Conservation (phyloP, 2,113 vertebrate genomes). For the Fukomys damarensis region DNA sequence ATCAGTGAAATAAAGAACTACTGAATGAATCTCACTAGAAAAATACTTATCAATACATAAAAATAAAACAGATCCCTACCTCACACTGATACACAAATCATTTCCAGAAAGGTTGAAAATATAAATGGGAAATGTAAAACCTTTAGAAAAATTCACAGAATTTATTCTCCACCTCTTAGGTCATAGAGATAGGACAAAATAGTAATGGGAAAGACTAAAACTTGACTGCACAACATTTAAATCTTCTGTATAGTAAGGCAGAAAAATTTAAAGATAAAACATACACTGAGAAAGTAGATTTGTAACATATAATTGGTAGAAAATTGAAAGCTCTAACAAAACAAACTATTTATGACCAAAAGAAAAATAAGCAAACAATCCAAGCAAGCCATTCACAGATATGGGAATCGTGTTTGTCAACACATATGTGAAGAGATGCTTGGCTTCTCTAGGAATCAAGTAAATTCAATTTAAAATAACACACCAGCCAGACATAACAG, state of each 20-base stretch:
- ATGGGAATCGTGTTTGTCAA: not conserved
- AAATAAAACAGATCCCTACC: not conserved
- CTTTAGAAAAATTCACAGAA: not conserved
- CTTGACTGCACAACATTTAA: not conserved
- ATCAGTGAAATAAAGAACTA: not conserved
- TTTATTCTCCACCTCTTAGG: not conserved
- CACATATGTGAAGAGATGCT: not conserved
- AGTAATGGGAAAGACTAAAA: not conserved
- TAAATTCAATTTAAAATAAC: conserved; percentile 11
- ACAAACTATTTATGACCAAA: not conserved
- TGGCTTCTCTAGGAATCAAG: not conserved
- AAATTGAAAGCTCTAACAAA: not conserved
- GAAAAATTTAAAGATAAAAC: not conserved
- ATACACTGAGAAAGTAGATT: not conserved
- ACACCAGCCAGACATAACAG: not conserved
- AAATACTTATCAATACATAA: not conserved
- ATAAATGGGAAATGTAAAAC: not conserved
- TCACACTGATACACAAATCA: not conserved
- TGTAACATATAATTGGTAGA: not conserved
- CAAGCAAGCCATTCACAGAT: not conserved
- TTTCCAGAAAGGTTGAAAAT: not conserved
- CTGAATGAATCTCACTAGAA: not conserved
- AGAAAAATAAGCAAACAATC: not conserved
- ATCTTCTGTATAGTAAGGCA: not conserved
- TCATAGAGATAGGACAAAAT: not conserved